Evolutionary conservation across 2,797 vertebrate species (phyloP), one percentile per base, ranked within the genome.

Genomic region (Lycodopsis pacificus): DNA sequence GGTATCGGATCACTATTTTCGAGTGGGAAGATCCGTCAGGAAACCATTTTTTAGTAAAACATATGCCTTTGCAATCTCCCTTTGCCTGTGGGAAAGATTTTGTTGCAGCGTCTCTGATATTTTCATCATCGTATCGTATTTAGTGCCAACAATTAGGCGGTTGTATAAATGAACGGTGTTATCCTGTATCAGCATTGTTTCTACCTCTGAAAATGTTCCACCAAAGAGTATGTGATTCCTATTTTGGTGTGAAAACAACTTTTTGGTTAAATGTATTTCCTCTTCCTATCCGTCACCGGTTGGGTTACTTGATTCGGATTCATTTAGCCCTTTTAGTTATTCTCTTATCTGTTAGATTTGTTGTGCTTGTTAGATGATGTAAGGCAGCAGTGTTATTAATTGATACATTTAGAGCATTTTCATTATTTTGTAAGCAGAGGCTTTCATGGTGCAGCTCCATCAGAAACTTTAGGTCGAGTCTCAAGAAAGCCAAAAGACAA

Each of bases 121-220:
- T 62, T 78, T 68, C 62, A 71, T 69, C 62, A 71, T 69, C 34
- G 48, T 82, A 77, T 79, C 65, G 42, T 54, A 58, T 67, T 82
- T 57, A 70, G 56, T 64, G 72, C 57, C 17, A 59, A 11, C 19
- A 5, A 61, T 76, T 59, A 64, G 48, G 57, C 54, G 56, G 65
- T 73, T 73, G 66, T 40, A 48, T 68, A 71, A 64, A 73, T 67
- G 11, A 75, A 27, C 14, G 13, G 17, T 63, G 15, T 71, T 80
- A 51, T 71, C 61, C 15, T 71, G 44, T 69, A 57, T 81, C 40
- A 36, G 81, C 42, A 17, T 58, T 22, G 49, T 53, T 53, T 62
- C 56, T 25, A 65, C 82, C 64, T 58, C 13, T 38, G 9, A 59
- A 83, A 68, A 62, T 58, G 38, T 63, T 72, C 44, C 59, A 77